Evolutionary conservation across 2,888 invertebrate genomes (phyloP).

Genomic region (Unio delphinus): DNA sequence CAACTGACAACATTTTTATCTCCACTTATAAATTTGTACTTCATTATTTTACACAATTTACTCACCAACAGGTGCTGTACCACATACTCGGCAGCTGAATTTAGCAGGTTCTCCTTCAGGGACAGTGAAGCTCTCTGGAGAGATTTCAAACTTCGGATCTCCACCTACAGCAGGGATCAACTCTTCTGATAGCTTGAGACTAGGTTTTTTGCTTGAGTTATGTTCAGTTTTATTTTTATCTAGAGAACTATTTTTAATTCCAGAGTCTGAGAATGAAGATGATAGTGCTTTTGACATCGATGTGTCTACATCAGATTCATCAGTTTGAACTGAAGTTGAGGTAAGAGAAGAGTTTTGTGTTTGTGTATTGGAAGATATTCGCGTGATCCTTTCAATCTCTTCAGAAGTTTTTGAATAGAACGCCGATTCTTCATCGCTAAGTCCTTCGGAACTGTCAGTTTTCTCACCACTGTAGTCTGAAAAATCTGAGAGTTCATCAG

Average conservation of each 20-base stretch:
- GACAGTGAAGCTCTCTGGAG: slow-evolving; percentile 56
- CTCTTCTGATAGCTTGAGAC: slow-evolving; percentile 48
- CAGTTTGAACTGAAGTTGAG: slow-evolving; percentile 35
- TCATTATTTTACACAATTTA: neutral
- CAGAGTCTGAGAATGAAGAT: slow-evolving; percentile 35
- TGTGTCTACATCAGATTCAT: slow-evolving; percentile 39
- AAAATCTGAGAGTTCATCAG: slow-evolving; percentile 64
- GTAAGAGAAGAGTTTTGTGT: slow-evolving; percentile 11
- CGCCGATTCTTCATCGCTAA: slow-evolving; percentile 56
- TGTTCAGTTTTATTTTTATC: slow-evolving; percentile 35
- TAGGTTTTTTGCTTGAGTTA: slow-evolving; percentile 25
- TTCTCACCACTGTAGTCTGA: slow-evolving; percentile 53
- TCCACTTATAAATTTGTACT: too few relatives aligned
- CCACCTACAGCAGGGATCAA: slow-evolving; percentile 53
- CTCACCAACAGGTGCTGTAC: slow-evolving; percentile 63
- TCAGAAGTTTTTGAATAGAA: slow-evolving; percentile 59
- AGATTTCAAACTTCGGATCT: slow-evolving; percentile 64
- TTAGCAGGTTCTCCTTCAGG: slow-evolving; percentile 64
- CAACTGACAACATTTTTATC: too few relatives aligned
- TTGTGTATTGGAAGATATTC: slow-evolving; percentile 24
- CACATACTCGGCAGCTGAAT: slow-evolving; percentile 58
- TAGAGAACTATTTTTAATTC: slow-evolving; percentile 17
- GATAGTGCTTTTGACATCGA: slow-evolving; percentile 21
- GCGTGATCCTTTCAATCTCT: slow-evolving; percentile 53
- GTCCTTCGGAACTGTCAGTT: slow-evolving; percentile 32